A percentile compares a stretch with the other conserved stretches of the same genome.
These are phyloP conservation scores for Onchidella celtica DNA, from an alignment of 2,888 invertebrate genomes.

Conservation along the genomic window DNA sequence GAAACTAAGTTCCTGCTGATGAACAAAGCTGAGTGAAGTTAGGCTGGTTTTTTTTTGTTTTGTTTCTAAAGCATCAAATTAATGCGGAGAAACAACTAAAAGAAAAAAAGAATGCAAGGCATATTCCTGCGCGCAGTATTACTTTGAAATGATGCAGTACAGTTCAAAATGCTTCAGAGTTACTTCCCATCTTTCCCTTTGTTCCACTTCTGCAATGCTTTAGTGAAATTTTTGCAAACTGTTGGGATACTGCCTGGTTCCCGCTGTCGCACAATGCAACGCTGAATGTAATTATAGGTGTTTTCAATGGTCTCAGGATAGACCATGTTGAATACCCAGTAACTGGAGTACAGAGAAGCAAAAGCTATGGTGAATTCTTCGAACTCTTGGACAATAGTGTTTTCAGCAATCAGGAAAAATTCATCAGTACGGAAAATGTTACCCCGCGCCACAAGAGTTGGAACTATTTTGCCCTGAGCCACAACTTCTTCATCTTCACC, in stretches of 20 bases:
- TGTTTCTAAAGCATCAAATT: too few species aligned
- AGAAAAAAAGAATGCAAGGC: too few species aligned
- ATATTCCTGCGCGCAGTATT: too few species aligned
- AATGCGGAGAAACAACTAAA: too few species aligned
- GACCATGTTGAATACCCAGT: conserved; percentile 77
- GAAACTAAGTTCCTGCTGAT: too few species aligned
- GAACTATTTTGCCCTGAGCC: conserved; percentile 73
- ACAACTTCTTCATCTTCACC: conserved; percentile 71
- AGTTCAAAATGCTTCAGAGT: too few species aligned
- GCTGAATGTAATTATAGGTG: conserved; percentile 63
- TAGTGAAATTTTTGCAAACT: conserved; percentile 47
- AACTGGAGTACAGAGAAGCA: conserved; percentile 72
- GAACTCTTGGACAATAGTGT: conserved; percentile 74
- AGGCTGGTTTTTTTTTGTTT: too few species aligned
- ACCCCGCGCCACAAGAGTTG: conserved; percentile 74
- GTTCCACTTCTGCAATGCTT: conserved; percentile 46
- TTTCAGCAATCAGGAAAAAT: conserved; percentile 73
- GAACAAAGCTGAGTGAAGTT: too few species aligned
- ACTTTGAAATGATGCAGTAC: too few species aligned
- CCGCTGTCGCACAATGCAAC: conserved; percentile 47
- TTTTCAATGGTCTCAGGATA: conserved; percentile 71
- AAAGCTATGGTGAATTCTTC: conserved; percentile 76
- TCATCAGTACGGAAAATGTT: conserved; percentile 74
- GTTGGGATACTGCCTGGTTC: conserved; percentile 42
- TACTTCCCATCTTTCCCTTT: conserved; percentile 43